phyloP scores from a whole-genome alignment of 30 jellyfish, hydroid and myxozoan genomes.

The Aurelia aurita region DNA sequence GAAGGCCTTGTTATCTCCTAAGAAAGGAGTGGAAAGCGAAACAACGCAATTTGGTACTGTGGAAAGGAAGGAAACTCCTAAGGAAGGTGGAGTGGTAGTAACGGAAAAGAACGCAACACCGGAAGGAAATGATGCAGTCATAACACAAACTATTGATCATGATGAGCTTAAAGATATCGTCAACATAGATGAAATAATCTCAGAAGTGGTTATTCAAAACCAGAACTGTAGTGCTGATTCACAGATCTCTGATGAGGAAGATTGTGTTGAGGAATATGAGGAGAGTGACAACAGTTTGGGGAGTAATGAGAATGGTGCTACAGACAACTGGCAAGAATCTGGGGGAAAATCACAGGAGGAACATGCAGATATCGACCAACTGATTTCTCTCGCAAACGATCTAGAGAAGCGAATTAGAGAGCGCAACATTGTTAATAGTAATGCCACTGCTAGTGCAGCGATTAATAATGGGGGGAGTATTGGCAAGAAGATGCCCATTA shows the following conservation, averaged over 20 bases:
- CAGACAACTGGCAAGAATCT: background rate
- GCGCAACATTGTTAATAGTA: background rate
- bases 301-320: background rate
- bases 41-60: no score
- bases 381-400: constrained; percentile 17
- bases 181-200: constrained; percentile 18
- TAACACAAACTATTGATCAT: constrained; percentile 10
- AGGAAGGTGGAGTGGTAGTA: no score
- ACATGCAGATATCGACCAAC: background rate
- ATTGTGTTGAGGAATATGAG: background rate
- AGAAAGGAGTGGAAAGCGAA: no score
- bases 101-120: no score
- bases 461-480: background rate
- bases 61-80: no score
- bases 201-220: constrained; percentile 15
- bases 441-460: background rate
- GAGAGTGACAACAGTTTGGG: background rate
- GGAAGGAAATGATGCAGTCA: background rate
- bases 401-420: constrained; percentile 5
- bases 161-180: background rate
- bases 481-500: background rate
- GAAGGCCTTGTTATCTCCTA: no score
- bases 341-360: background rate
- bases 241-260: constrained; percentile 1
- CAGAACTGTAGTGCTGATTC: background rate